These are phyloP conservation scores for Phymorhynchus buccinoides DNA, from an alignment of 1,140 invertebrate species.

Conservation along the genomic window DNA sequence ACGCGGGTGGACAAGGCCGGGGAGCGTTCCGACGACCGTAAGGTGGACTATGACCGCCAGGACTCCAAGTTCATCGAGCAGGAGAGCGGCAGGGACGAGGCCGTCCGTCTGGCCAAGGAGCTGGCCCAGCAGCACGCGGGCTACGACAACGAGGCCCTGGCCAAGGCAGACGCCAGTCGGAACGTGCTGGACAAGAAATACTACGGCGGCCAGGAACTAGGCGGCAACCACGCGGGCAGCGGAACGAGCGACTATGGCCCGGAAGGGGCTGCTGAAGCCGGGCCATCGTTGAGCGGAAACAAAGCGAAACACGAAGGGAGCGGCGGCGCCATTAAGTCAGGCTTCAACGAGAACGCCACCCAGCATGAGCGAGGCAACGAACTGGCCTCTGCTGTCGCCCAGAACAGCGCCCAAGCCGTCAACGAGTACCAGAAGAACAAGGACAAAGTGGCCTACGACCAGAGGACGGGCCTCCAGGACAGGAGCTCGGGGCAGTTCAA, in stretches of 20 bases:
- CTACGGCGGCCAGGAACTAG: conserved; percentile 37
- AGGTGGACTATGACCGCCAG: conserved; percentile 42
- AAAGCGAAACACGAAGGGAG: conserved; percentile 38
- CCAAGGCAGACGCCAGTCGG: conserved; percentile 29
- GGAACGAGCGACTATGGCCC: background rate
- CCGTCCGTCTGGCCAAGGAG: conserved; percentile 43
- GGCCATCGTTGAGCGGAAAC: background rate
- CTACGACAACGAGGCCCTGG: conserved; percentile 40
- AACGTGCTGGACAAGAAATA: conserved; percentile 42
- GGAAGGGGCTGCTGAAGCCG: background rate
- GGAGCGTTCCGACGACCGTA: conserved; percentile 35
- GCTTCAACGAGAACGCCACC: conserved; percentile 40
- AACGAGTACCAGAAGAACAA: conserved; percentile 44
- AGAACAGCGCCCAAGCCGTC: conserved; percentile 29
- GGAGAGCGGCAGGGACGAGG: conserved; percentile 40
- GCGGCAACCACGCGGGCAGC: background rate
- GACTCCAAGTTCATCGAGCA: conserved; percentile 38
- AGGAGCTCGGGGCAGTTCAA: conserved; percentile 36
- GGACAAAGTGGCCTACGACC: conserved; percentile 36
- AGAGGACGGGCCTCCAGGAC: conserved; percentile 45
- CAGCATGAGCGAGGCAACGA: conserved; percentile 39
- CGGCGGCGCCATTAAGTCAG: conserved; percentile 31
- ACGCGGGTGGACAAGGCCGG: conserved; percentile 40
- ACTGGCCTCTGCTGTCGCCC: conserved; percentile 25
- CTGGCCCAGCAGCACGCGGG: conserved; percentile 39